phyloP scores from a whole-genome alignment of 2,797 vertebrate genomes.

The Tachyglossus aculeatus region DNA sequence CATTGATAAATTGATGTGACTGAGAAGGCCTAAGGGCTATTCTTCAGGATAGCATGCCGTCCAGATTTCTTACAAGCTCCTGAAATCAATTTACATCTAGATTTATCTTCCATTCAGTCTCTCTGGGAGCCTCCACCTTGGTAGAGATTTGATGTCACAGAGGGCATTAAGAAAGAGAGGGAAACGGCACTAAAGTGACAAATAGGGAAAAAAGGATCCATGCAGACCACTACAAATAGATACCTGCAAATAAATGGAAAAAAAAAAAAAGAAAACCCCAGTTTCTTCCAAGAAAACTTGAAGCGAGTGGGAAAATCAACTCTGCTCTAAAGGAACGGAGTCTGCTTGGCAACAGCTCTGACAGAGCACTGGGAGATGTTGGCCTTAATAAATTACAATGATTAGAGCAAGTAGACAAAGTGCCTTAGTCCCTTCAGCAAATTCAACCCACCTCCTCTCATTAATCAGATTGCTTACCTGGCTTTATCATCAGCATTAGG shows the following conservation, averaged over 20 bases:
- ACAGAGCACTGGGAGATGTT: constrained; percentile 38
- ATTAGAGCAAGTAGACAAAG: constrained; percentile 57
- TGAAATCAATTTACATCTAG: too few relatives aligned
- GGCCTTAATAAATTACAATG: constrained; percentile 61
- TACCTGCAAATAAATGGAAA: too few relatives aligned
- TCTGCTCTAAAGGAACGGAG: constrained; percentile 37
- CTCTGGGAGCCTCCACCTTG: neutral
- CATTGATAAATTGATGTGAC: too few relatives aligned
- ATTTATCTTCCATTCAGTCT: neutral
- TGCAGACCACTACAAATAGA: too few relatives aligned
- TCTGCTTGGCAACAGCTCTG: constrained; percentile 29
- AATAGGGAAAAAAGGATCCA: too few relatives aligned
- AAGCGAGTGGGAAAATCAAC: constrained; percentile 54
- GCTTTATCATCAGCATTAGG: constrained; percentile 52
- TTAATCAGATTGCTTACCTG: constrained; percentile 66
- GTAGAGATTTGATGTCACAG: neutral
- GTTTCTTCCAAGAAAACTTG: constrained; percentile 26
- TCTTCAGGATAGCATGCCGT: too few relatives aligned
- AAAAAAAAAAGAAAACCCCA: constrained; percentile 12
- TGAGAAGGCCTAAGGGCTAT: too few relatives aligned
- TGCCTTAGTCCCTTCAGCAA: constrained; percentile 34
- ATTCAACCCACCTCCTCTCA: constrained; percentile 49
- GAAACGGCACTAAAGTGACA: too few relatives aligned
- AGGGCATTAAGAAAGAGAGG: neutral
- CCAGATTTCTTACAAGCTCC: too few relatives aligned